Evolutionary conservation across 2,113 vertebrate genomes (phyloP).

Genomic region (Butorides virescens): DNA sequence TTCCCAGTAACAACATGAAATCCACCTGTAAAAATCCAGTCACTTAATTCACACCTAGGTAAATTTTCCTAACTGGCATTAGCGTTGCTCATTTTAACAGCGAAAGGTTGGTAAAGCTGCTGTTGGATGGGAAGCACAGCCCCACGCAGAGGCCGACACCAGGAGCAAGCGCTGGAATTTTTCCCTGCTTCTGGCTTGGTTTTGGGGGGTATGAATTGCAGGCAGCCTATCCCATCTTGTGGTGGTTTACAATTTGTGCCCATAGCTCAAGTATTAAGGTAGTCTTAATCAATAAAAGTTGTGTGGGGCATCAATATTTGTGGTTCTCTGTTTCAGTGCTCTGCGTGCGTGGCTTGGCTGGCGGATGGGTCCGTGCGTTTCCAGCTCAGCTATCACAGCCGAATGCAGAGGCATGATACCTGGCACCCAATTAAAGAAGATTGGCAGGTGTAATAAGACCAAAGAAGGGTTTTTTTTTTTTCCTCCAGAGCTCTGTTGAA

Average conservation of each 20-base stretch:
- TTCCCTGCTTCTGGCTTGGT: neutral
- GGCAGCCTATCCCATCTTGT: neutral
- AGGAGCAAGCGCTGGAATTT: neutral
- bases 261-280: neutral
- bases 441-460: neutral
- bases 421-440: neutral
- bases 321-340: neutral
- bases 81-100: neutral
- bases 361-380: neutral
- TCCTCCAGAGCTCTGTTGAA: neutral
- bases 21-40: neutral
- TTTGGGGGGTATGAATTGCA: accelerated
- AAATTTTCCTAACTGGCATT: neutral
- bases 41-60: neutral
- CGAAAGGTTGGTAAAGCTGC: neutral
- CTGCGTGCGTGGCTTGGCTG: accelerated
- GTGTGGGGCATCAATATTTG: neutral
- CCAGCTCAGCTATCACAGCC: neutral
- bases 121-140: too few species aligned
- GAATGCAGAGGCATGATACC: neutral
- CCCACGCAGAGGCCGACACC: too few species aligned
- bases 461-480: neutral
- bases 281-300: neutral
- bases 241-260: neutral
- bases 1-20: accelerated